A percentile compares a stretch with the other conserved stretches of the same genome.
These are phyloP conservation scores for Arizona elegans DNA, from an alignment of 2,113 vertebrate species.

Conservation along the genomic window DNA sequence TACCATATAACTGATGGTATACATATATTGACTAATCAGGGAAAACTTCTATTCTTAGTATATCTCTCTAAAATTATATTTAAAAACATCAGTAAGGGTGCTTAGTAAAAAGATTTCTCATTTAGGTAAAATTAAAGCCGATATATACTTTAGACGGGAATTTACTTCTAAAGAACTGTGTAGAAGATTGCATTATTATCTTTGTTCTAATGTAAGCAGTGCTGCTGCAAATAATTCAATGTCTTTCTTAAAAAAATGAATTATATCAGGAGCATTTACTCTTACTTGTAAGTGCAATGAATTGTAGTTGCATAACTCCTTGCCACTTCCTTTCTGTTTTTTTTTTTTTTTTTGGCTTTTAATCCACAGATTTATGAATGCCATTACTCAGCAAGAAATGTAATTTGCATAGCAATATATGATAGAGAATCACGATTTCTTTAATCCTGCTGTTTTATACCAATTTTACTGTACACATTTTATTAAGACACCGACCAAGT, in stretches of 20 bases:
- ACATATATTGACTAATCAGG: background rate
- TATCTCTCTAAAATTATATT: background rate
- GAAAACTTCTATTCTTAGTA: slow-evolving; percentile 6
- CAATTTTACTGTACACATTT: slow-evolving; percentile 42
- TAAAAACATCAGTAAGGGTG: background rate
- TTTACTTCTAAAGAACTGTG: background rate
- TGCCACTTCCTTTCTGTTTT: background rate
- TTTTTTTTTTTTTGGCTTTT: slow-evolving; percentile 1
- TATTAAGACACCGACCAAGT: slow-evolving; percentile 23
- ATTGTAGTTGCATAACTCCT: background rate
- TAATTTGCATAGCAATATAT: slow-evolving; percentile 46
- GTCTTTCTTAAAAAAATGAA: background rate
- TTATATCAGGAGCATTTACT: slow-evolving; percentile 12
- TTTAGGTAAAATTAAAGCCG: background rate
- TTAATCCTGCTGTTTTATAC: slow-evolving; percentile 47
- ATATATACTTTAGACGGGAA: background rate
- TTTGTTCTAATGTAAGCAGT: background rate
- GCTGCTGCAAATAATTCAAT: background rate
- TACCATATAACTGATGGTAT: background rate
- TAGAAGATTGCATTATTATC: background rate
- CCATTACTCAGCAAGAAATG: slow-evolving; percentile 37
- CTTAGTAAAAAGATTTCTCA: background rate
- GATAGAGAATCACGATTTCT: slow-evolving; percentile 24
- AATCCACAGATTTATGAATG: slow-evolving; percentile 36
- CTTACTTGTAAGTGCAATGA: background rate